phyloP scores from a whole-genome alignment of 2,113 vertebrate species.

The Kryptolebias marmoratus region DNA sequence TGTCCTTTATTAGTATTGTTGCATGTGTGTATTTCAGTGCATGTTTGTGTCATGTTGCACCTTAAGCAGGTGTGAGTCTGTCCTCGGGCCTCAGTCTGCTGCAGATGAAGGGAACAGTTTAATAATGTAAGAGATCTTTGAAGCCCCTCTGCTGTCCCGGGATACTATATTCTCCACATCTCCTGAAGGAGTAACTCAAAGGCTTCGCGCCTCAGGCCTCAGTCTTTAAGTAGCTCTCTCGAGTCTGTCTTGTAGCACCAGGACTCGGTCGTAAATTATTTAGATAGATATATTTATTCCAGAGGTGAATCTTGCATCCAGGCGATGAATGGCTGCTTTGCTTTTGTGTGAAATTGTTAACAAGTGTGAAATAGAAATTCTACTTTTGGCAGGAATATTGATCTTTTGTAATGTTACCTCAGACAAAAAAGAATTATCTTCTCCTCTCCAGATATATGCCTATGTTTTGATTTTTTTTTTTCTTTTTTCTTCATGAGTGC shows the following conservation, averaged over 20 bases:
- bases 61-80: slow-evolving; percentile 48
- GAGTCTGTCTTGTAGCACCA: slow-evolving; percentile 30
- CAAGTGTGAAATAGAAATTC: not conserved
- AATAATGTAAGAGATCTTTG: slow-evolving; percentile 70
- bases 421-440: not conserved
- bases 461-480: slow-evolving; percentile 5
- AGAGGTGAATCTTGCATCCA: slow-evolving; percentile 14
- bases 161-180: slow-evolving; percentile 53
- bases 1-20: not conserved
- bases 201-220: slow-evolving; percentile 55
- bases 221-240: slow-evolving; percentile 44
- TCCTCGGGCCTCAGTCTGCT: slow-evolving; percentile 51
- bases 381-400: not conserved
- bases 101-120: slow-evolving; percentile 62
- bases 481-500: not conserved
- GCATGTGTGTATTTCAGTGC: slow-evolving; percentile 12
- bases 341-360: slow-evolving; percentile 1
- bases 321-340: not conserved
- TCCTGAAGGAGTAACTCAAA: slow-evolving; percentile 53
- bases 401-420: not conserved
- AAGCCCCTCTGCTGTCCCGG: slow-evolving; percentile 45
- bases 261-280: slow-evolving; percentile 50
- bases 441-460: not conserved
- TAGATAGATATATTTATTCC: slow-evolving; percentile 25
- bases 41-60: slow-evolving; percentile 24